These are phyloP conservation scores for Felis catus DNA, from an alignment of 2,113 vertebrate genomes.

Conservation along the genomic window DNA sequence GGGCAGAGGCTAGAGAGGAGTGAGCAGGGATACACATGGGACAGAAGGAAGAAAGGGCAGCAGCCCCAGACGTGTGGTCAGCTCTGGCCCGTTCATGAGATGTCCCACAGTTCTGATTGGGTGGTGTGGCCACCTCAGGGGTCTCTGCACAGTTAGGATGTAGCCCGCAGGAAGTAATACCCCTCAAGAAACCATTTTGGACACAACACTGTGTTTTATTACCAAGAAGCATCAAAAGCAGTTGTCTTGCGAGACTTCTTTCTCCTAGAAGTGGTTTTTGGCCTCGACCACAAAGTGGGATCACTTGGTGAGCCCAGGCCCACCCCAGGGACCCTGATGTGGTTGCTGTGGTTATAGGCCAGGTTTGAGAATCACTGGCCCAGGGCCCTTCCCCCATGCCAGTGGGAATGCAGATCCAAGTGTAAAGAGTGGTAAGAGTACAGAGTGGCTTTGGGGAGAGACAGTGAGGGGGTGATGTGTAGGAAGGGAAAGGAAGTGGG, in stretches of 20 bases:
- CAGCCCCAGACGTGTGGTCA: background rate
- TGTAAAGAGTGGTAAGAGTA: background rate
- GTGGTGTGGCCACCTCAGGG: background rate
- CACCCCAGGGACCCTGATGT: background rate
- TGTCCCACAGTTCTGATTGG: background rate
- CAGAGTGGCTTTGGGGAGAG: background rate
- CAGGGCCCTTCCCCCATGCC: background rate
- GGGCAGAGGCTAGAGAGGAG: too few species aligned
- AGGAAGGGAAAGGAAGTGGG: background rate
- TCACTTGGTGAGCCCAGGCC: background rate
- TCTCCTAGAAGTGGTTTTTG: background rate
- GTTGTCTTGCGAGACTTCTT: background rate
- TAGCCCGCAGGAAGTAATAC: background rate
- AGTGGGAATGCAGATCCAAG: background rate
- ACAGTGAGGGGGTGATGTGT: too few species aligned
- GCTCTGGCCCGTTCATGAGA: background rate
- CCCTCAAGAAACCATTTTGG: background rate
- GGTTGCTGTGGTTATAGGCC: background rate
- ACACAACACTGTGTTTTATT: background rate
- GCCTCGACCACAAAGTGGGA: background rate
- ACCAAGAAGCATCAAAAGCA: background rate
- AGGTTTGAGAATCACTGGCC: background rate
- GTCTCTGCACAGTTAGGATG: background rate
- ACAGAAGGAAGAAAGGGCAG: background rate
- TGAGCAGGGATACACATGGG: too few species aligned